Conservation (phyloP, 2,888 invertebrate species). For the Cheilosia urbana region DNA sequence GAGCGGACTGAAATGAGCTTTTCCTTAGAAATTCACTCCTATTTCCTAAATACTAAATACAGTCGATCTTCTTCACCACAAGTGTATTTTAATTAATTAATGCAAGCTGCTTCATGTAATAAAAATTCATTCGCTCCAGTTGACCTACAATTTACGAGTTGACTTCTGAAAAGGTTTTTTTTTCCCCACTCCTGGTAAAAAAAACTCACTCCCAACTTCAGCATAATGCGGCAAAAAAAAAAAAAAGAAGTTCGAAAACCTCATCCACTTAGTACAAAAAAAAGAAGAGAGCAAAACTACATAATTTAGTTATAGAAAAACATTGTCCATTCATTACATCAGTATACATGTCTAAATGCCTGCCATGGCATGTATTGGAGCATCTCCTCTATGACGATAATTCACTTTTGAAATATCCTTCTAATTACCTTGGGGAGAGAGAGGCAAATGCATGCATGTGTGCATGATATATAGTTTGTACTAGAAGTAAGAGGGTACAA, state of each 20-base stretch:
- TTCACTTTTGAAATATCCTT: slow-evolving; percentile 57
- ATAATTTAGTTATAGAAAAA: slow-evolving; percentile 16
- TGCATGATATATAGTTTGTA: background rate
- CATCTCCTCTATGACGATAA: slow-evolving; percentile 34
- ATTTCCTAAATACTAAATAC: too few relatives aligned
- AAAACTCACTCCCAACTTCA: too few relatives aligned
- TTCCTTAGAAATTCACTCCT: too few relatives aligned
- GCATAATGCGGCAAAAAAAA: too few relatives aligned
- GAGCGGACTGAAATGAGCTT: too few relatives aligned
- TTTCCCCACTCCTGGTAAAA: too few relatives aligned
- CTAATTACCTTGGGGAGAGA: slow-evolving; percentile 39
- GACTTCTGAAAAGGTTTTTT: too few relatives aligned
- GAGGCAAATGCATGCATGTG: background rate
- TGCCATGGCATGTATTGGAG: slow-evolving; percentile 1
- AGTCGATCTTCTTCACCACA: too few relatives aligned
- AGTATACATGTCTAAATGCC: slow-evolving; percentile 1
- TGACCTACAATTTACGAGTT: too few relatives aligned
- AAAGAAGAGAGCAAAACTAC: background rate
- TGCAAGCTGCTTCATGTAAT: too few relatives aligned
- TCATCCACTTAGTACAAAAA: slow-evolving; percentile 2
- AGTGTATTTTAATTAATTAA: too few relatives aligned
- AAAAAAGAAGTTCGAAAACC: slow-evolving; percentile 5
- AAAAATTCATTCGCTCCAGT: too few relatives aligned
- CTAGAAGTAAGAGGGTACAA: background rate
- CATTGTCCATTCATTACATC: slow-evolving; percentile 35